Evolutionary conservation across 2,888 invertebrate genomes (phyloP), one percentile per base, ranked within the genome.

Genomic region (Ormia ochracea): DNA sequence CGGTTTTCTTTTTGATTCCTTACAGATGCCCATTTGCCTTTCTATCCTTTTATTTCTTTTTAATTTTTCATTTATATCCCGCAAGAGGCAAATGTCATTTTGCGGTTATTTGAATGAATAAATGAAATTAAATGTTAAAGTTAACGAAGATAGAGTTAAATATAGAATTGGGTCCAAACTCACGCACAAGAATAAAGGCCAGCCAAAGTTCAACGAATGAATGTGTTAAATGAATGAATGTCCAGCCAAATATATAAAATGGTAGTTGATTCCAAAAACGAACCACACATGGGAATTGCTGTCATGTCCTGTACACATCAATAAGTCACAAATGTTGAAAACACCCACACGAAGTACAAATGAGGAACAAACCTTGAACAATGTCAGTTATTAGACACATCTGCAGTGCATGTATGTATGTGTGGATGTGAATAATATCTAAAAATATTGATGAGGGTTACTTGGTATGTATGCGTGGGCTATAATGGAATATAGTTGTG

Each of bases 71-170:
- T 43, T 70, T 43, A 7, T 38, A 70, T 45, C 28, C 72, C 70
- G 76, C 70, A 58, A 61, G 36, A 73, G 86, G 85, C 86, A 87
- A 87, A 87, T 87, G 88, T 85, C 87, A 88, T 86, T 87, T 86
- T 87, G 86, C 84, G 88, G 87, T 84, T 86, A 86, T 84, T 86
- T 85, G 85, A 85, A 86, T 87, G 87, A 87, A 87, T 87, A 87
- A 87, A 87, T 85, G 86, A 87, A 88, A 87, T 87, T 86, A 86
- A 88, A 87, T 82, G 84, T 82, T n/a, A 82, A 84, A 83, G 83
- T 80, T 75, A 43, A 68, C n/a, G 63, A 68, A 10, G 4, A 31
- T 65, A 50, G 70, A 72, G 63, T 59, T 52, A 63, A 73, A 54
- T 23, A 19, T 72, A 43, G 38, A 70, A 61, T 26, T n/a, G n/a